Conservation (phyloP, 2,113 vertebrate species). For the Regulus satrapa region DNA sequence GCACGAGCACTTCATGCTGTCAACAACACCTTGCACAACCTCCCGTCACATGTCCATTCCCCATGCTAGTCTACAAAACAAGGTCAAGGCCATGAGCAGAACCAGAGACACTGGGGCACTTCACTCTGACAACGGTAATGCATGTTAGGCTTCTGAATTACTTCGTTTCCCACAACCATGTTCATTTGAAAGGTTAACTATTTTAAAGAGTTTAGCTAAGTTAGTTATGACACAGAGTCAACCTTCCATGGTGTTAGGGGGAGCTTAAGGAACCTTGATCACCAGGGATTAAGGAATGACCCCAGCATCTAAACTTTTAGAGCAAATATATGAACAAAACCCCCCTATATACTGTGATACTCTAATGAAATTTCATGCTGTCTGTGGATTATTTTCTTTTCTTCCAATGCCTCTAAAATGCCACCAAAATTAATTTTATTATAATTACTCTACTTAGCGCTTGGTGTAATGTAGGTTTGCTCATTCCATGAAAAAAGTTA, state of each 20-base stretch:
- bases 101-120: not conserved
- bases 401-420: not conserved
- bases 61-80: rapidly evolving
- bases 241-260: not conserved
- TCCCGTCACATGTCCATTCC: not conserved
- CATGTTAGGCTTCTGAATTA: not conserved
- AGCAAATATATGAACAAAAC: not conserved
- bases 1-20: not conserved
- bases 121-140: not conserved
- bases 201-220: not conserved
- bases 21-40: not conserved
- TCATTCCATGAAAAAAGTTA: not conserved
- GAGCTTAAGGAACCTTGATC: not conserved
- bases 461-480: not conserved
- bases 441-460: not conserved
- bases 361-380: not conserved
- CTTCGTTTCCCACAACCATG: not conserved
- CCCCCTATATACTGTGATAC: not conserved
- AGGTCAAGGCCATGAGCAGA: not conserved
- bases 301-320: not conserved
- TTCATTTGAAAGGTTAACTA: not conserved
- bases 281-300: not conserved
- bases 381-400: not conserved
- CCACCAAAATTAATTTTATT: not conserved
- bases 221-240: not conserved